Evolutionary conservation across 2,888 invertebrate genomes (phyloP).

Genomic region (Aethes cnicana): DNA sequence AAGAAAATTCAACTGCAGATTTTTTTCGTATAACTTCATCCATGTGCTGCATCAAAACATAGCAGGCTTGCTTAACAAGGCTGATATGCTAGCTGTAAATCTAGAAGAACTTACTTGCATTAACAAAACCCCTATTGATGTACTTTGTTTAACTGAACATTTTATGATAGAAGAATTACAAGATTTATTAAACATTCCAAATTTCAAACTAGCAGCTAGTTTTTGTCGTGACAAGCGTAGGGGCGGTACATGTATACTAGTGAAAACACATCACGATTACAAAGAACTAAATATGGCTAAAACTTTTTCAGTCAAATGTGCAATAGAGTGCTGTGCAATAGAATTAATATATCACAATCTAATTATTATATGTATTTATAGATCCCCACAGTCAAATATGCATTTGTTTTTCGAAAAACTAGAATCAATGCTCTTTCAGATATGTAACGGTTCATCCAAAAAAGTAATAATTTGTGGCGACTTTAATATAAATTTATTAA

Average conservation of each 20-base stretch:
- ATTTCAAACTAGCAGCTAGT: too few relatives aligned
- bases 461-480: neutral
- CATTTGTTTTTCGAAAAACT: neutral
- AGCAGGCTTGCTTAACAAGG: neutral
- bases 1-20: too few relatives aligned
- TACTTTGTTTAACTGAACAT: neutral
- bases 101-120: neutral
- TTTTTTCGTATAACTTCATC: conserved; percentile 5
- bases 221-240: too few relatives aligned
- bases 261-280: too few relatives aligned
- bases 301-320: neutral
- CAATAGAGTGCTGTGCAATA: conserved; percentile 2
- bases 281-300: neutral
- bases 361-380: neutral
- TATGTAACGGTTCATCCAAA: too few relatives aligned
- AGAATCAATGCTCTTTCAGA: neutral
- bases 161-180: neutral
- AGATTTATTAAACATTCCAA: too few relatives aligned
- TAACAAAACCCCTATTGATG: neutral
- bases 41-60: conserved; percentile 1
- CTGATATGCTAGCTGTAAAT: neutral
- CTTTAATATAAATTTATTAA: too few relatives aligned
- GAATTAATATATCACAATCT: neutral
- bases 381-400: neutral
- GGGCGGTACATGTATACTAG: too few relatives aligned